phyloP scores from a whole-genome alignment of 1,140 invertebrate species.

The Pemphigus obesinymphae region DNA sequence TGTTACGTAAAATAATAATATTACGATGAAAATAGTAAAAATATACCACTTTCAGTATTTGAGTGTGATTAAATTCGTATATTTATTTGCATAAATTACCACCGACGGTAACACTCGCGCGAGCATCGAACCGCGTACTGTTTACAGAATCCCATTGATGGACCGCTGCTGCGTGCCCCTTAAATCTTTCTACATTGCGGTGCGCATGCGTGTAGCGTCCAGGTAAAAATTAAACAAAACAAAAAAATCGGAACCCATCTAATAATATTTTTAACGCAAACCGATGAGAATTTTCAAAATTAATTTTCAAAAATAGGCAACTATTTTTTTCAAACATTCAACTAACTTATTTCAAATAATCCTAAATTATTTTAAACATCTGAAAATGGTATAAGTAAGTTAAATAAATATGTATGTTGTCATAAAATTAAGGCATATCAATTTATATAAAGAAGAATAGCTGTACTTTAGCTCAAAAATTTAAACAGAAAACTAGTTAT shows the following conservation, averaged over 20 bases:
- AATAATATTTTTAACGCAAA: no score
- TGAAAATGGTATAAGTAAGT: no score
- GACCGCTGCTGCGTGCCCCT: not conserved
- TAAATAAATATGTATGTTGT: no score
- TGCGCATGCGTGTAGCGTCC: not conserved
- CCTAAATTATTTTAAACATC: no score
- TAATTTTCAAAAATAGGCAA: no score
- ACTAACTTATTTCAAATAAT: no score
- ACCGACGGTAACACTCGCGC: conserved; percentile 5
- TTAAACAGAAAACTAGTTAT: not conserved
- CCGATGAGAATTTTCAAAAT: no score
- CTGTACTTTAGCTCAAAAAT: not conserved
- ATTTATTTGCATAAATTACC: not conserved
- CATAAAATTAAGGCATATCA: no score
- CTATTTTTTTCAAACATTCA: no score
- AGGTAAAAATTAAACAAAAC: conserved; percentile 24
- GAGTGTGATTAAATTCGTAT: not conserved
- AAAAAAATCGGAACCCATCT: no score
- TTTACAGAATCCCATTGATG: conserved; percentile 34
- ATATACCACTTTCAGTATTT: conserved; percentile 4
- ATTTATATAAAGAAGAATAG: no score
- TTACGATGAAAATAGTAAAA: not conserved
- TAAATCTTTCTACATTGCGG: not conserved
- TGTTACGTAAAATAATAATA: not conserved
- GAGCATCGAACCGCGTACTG: conserved; percentile 30